Evolutionary conservation across 2,888 invertebrate genomes (phyloP), one percentile per base, ranked within the genome.

Genomic region (Athalia circularis): DNA sequence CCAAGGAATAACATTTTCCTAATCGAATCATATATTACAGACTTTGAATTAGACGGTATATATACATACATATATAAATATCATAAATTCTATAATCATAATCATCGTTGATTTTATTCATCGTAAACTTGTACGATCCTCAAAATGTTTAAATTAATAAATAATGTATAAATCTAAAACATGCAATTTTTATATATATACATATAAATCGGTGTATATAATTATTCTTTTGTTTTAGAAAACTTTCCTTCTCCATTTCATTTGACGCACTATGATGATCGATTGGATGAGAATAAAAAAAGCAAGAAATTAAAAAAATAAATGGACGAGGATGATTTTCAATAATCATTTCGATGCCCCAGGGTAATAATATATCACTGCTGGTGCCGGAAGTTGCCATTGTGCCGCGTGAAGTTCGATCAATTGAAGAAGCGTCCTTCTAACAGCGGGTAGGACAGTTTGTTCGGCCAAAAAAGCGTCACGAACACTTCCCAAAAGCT

Each of bases 361-460:
- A 3, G 95, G 95, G 90, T 95, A 95, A 91, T 98, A 98, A 91
- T 97, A 98, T 78, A 96, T 94, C 77, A 97, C 96, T 4, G 97
- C 96, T 70, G 96, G 95, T 78, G 97, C 96, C 29, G 97, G 96
- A 82, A 98, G 93, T 89, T 96, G 96, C 97, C 97, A 98, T 90
- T 96, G 95, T 0, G 96, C 96, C 1, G 97, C 97, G 90, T 96
- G 96, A 78, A 97, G 92, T 90, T 98, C 98, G 83, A 98, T 97
- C 79, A 98, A 92, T 91, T 98, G 97, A 81, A 97, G 92, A 79
- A 98, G 92, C 2, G 96, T 97, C 88, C 96, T 95, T 83, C 96
- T 94, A 81, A 96, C 95, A 82, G 94, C 93, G 3, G 96, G 94
- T 70, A 95, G 93, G 15, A 95, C 95, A 52, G 93, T 93, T 62